phyloP scores from a whole-genome alignment of 2,797 vertebrate genomes.

The Pipistrellus nathusii region DNA sequence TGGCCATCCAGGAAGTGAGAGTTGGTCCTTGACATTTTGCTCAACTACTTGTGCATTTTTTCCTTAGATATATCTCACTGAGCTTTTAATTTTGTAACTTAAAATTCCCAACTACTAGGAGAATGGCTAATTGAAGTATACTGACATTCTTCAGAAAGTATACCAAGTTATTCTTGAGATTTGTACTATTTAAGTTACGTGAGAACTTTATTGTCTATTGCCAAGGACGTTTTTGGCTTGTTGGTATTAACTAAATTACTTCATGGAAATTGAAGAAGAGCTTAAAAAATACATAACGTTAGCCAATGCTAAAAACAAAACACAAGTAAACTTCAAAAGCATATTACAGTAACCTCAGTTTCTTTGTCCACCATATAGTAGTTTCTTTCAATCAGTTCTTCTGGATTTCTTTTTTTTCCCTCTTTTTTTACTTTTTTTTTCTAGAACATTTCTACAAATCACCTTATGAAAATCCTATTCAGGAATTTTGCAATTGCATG shows the following conservation, averaged over 20 bases:
- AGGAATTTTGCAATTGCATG: background rate
- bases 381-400: background rate
- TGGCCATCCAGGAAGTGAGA: background rate
- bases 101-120: background rate
- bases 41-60: background rate
- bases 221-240: background rate
- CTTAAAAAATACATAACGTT: background rate
- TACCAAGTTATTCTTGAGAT: slow-evolving; percentile 9
- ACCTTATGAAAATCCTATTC: background rate
- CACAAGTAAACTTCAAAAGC: background rate
- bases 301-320: background rate
- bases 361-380: background rate
- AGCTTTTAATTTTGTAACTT: slow-evolving; percentile 17
- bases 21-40: background rate
- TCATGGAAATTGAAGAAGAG: background rate
- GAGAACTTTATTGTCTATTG: background rate
- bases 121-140: background rate
- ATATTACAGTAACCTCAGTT: background rate
- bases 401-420: background rate
- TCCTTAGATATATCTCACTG: background rate
- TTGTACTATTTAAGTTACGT: background rate
- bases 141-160: background rate
- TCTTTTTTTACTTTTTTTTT: too few species aligned
- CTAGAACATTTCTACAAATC: background rate
- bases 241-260: background rate